Conservation (phyloP, 2,888 invertebrate genomes). For the Mesorhabditis spiculigera region DNA sequence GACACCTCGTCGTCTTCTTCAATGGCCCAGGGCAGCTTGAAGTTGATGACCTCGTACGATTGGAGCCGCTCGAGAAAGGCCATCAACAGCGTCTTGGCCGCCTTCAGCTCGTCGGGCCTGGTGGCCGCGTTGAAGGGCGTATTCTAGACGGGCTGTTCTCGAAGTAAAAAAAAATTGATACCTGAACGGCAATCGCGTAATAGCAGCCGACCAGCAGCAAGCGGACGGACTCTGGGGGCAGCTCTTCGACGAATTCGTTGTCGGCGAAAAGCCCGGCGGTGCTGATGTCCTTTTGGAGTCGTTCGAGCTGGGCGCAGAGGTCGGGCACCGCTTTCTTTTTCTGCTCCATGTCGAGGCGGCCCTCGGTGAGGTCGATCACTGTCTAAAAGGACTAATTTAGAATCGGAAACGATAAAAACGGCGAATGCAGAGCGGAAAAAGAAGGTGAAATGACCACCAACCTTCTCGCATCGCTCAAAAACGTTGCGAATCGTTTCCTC, state of each 20-base stretch:
- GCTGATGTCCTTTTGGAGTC: background rate
- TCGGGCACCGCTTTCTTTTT: background rate
- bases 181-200: background rate
- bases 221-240: background rate
- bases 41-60: slow-evolving; percentile 30
- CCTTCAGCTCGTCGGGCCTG: slow-evolving; percentile 29
- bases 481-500: background rate
- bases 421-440: too few relatives aligned
- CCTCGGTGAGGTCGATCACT: background rate
- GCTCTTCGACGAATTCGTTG: background rate
- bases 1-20: slow-evolving; percentile 17
- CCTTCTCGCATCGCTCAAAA: background rate
- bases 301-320: background rate
- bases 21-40: slow-evolving; percentile 35
- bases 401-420: too few relatives aligned
- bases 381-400: too few relatives aligned
- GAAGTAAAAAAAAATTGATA: slow-evolving; percentile 12
- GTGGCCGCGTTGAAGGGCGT: slow-evolving; percentile 19
- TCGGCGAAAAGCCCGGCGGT: background rate
- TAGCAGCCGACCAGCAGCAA: background rate
- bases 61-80: slow-evolving; percentile 33
- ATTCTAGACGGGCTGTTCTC: slow-evolving; percentile 12
- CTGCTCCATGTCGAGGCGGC: background rate
- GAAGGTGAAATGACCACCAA: background rate
- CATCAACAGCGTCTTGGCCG: slow-evolving; percentile 20